These are phyloP conservation scores for Centropristis striata DNA, from an alignment of 2,113 vertebrate genomes.

Conservation along the genomic window DNA sequence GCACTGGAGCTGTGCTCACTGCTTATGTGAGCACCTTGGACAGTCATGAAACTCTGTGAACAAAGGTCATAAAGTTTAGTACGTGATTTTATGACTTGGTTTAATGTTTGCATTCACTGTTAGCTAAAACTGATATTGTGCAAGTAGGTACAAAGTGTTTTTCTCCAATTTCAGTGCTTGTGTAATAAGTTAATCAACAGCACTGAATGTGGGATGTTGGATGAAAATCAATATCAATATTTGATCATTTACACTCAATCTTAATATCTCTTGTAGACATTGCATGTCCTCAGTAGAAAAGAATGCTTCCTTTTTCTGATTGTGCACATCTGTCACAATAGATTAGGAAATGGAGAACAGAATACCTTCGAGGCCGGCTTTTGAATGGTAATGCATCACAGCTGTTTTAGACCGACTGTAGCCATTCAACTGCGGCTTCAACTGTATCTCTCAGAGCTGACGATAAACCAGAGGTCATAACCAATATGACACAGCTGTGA, in stretches of 20 bases:
- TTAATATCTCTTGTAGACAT: conserved; percentile 26
- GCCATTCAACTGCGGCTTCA: conserved; percentile 42
- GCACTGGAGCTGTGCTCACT: conserved; percentile 25
- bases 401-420: conserved; percentile 70
- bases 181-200: conserved; percentile 3
- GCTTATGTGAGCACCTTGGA: conserved; percentile 24
- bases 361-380: conserved; percentile 57
- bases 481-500: conserved; percentile 21
- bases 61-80: conserved; percentile 29
- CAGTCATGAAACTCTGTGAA: conserved; percentile 24
- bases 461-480: conserved; percentile 42
- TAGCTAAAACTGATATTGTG: not conserved
- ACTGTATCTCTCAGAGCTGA: conserved; percentile 54
- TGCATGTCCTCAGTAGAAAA: conserved; percentile 68
- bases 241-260: conserved; percentile 26
- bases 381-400: conserved; percentile 78
- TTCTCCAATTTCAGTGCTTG: not conserved
- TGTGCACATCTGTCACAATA: conserved; percentile 78
- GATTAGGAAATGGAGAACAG: conserved; percentile 70
- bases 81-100: not conserved
- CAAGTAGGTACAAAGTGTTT: not conserved
- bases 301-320: conserved; percentile 72
- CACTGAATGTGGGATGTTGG: conserved; percentile 11
- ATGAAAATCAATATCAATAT: conserved; percentile 44
- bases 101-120: conserved; percentile 4